Conservation (phyloP, 2,888 invertebrate genomes). For the Hydriomena furcata region DNA sequence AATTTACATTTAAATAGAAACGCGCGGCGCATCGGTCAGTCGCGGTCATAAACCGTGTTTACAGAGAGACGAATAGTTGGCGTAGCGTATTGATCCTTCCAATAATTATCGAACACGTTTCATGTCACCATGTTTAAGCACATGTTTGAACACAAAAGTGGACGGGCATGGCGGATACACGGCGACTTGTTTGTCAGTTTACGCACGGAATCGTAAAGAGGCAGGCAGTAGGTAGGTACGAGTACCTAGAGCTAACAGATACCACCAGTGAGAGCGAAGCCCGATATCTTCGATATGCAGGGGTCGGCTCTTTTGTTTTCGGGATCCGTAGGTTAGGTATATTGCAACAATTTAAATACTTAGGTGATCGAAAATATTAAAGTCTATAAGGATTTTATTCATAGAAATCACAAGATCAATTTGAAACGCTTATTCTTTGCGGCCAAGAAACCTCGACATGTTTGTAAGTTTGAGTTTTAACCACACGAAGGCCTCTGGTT, state of each 20-base stretch:
- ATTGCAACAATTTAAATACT: neutral
- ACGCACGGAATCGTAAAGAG: slow-evolving; percentile 76
- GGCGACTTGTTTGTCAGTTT: slow-evolving; percentile 71
- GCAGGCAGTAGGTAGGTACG: slow-evolving; percentile 77
- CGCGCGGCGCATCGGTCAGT: slow-evolving; percentile 58
- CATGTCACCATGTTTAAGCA: slow-evolving; percentile 77
- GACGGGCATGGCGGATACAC: slow-evolving; percentile 68
- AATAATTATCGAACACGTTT: slow-evolving; percentile 84
- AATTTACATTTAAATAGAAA: slow-evolving; percentile 81
- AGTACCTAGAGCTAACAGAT: slow-evolving; percentile 78
- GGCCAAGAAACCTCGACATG: too few species aligned
- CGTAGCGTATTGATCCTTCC: slow-evolving; percentile 80
- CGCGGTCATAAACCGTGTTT: slow-evolving; percentile 76
- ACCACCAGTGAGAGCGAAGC: slow-evolving; percentile 59
- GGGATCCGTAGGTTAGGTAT: slow-evolving; percentile 44
- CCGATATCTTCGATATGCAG: slow-evolving; percentile 40
- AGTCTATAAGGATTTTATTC: too few species aligned
- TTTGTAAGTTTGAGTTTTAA: too few species aligned
- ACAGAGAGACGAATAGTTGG: slow-evolving; percentile 76
- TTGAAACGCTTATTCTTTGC: too few species aligned
- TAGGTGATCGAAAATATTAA: neutral
- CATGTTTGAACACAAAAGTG: slow-evolving; percentile 76
- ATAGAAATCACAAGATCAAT: too few species aligned
- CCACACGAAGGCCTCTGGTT: too few species aligned
- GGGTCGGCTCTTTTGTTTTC: slow-evolving; percentile 26